Evolutionary conservation across 2,888 invertebrate species (phyloP).

Genomic region (Drosophila affinis): DNA sequence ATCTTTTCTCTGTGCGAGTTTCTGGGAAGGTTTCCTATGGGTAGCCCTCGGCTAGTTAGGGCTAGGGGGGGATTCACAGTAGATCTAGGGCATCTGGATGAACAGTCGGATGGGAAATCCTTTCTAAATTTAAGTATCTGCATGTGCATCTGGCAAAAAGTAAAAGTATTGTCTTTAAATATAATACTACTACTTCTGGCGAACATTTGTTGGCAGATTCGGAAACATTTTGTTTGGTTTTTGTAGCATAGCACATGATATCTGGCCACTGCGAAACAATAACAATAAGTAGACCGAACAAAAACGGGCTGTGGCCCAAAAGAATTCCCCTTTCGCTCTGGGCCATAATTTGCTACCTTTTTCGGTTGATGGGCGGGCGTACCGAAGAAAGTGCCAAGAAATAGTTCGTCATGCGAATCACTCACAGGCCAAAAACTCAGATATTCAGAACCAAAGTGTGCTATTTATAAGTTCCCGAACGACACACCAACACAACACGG

Average conservation of each 20-base stretch:
- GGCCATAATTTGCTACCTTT: slow-evolving; percentile 29
- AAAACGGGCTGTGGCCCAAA: slow-evolving; percentile 2
- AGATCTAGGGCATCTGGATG: neutral
- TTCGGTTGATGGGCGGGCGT: slow-evolving; percentile 28
- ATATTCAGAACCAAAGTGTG: slow-evolving; percentile 49
- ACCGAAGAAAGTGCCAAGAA: slow-evolving; percentile 46
- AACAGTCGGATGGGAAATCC: neutral
- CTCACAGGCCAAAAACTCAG: slow-evolving; percentile 45
- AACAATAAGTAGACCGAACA: neutral
- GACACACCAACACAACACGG: slow-evolving; percentile 32
- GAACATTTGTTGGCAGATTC: slow-evolving; percentile 24
- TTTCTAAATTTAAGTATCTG: neutral
- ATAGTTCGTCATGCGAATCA: slow-evolving; percentile 69
- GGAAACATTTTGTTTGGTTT: slow-evolving; percentile 1
- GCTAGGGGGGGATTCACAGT: neutral
- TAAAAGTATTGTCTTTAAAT: slow-evolving; percentile 36
- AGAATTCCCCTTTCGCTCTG: slow-evolving; percentile 12
- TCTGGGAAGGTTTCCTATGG: neutral
- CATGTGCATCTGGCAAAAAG: slow-evolving; percentile 19
- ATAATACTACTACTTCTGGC: neutral
- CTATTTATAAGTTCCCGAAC: slow-evolving; percentile 44
- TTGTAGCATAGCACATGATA: neutral
- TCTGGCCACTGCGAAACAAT: slow-evolving; percentile 16
- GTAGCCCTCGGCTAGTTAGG: neutral
- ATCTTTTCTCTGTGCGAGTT: neutral